phyloP scores from a whole-genome alignment of 2,797 vertebrate genomes.

The Amblyraja radiata region DNA sequence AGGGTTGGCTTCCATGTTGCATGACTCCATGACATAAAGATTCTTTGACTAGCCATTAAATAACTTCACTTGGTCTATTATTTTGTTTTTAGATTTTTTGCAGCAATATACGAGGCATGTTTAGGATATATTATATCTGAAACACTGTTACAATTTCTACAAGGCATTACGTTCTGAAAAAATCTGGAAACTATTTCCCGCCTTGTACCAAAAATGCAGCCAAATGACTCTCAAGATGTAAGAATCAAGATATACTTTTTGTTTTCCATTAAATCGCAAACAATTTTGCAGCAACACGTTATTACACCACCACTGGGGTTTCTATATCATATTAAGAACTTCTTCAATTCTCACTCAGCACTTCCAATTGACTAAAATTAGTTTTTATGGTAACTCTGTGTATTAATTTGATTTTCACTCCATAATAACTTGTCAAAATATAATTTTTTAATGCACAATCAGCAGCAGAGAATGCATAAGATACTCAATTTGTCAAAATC shows the following conservation, averaged over 20 bases:
- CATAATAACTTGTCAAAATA: conserved; percentile 33
- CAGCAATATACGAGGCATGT: background rate
- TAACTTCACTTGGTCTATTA: background rate
- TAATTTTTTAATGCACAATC: conserved; percentile 17
- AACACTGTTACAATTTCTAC: background rate
- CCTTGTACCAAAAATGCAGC: background rate
- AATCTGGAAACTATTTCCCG: background rate
- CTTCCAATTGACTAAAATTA: conserved; percentile 22
- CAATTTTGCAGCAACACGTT: conserved; percentile 1
- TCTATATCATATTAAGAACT: background rate
- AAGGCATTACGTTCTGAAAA: background rate
- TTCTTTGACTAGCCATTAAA: background rate
- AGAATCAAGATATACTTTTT: no score
- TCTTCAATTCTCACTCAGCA: background rate
- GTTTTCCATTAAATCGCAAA: conserved; percentile 1
- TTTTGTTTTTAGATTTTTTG: background rate
- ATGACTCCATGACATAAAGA: no score
- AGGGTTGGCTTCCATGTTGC: no score
- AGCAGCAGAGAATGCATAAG: conserved; percentile 5
- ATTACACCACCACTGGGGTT: background rate
- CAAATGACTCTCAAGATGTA: background rate
- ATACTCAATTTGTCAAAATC: conserved; percentile 1
- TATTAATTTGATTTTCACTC: conserved; percentile 22
- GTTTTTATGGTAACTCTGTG: background rate
- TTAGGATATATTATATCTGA: background rate